phyloP scores from a whole-genome alignment of 2,797 vertebrate genomes.

The Paguma larvata region DNA sequence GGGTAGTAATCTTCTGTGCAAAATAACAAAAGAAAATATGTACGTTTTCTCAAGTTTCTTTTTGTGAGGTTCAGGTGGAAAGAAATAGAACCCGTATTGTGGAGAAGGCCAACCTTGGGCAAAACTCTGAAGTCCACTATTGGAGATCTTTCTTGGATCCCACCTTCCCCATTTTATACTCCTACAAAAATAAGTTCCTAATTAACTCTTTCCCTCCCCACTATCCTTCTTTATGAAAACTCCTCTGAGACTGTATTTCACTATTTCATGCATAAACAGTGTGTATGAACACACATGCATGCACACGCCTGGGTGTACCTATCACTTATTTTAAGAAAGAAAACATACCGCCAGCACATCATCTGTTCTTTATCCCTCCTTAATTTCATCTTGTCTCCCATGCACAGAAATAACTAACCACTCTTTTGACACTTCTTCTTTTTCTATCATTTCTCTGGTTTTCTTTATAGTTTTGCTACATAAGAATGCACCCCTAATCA shows the following conservation, averaged over 20 bases:
- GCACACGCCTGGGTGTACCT: neutral
- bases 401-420: neutral
- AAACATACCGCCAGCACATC: neutral
- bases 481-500: neutral
- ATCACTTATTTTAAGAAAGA: neutral
- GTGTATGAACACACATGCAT: neutral
- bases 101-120: neutral
- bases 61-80: neutral
- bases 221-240: neutral
- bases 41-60: neutral
- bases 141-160: neutral
- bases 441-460: slow-evolving; percentile 20
- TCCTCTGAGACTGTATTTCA: slow-evolving; percentile 5
- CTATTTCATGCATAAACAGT: neutral
- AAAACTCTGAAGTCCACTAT: neutral
- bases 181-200: neutral
- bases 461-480: slow-evolving; percentile 24
- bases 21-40: slow-evolving; percentile 36
- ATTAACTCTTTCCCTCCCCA: neutral
- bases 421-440: neutral
- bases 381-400: neutral
- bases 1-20: neutral
- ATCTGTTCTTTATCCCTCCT: neutral
- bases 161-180: neutral
- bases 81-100: neutral